Evolutionary conservation across 2,888 invertebrate genomes (phyloP), one percentile per base, ranked within the genome.

Genomic region (Aphodius granarius): DNA sequence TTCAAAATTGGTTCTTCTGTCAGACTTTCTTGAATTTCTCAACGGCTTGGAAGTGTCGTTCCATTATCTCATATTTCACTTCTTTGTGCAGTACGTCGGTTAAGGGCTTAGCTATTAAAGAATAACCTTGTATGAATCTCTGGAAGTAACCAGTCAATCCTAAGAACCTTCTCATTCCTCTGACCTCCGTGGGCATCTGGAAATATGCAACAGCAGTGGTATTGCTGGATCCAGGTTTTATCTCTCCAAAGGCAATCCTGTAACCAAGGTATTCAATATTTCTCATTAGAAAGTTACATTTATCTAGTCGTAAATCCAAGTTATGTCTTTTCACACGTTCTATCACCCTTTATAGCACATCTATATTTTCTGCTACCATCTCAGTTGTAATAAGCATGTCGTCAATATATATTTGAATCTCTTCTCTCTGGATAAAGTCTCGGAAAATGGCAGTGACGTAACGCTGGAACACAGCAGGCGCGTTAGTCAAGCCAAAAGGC

Each of bases 401-500:
- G 63, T 80, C 79, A 18, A 80, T 23, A 71, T 79, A 80, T 65
- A 79, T 73, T 63, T 72, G 63, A 17, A 79, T 68, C 20, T 76
- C 77, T 16, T 62, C 15, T 16, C 70, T n/a, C 9, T 20, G 19
- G n/a, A 80, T 63, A 16, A 80, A 68, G 4, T 77, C 73, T 18
- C 70, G 9, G 74, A 79, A 80, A 17, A 78, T 75, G 17, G 66
- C 66, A n/a, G 66, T 66, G 19, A 66, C 64, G 22, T 5, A n/a
- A n/a, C n/a, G n/a, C n/a, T n/a, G n/a, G n/a, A n/a, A n/a, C n/a
- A n/a, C n/a, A n/a, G n/a, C n/a, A 15, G 18, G 23, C 19, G 79
- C 77, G 70, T 81, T 82, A 17, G 72, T 75, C 13, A 83, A 73
- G 2, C 83, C 82, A 73, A 83, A 82, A 0, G 82, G 82, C 80